phyloP scores from a whole-genome alignment of 37 sponge, comb jelly and placozoan genomes.

The Beroe forskalii region DNA sequence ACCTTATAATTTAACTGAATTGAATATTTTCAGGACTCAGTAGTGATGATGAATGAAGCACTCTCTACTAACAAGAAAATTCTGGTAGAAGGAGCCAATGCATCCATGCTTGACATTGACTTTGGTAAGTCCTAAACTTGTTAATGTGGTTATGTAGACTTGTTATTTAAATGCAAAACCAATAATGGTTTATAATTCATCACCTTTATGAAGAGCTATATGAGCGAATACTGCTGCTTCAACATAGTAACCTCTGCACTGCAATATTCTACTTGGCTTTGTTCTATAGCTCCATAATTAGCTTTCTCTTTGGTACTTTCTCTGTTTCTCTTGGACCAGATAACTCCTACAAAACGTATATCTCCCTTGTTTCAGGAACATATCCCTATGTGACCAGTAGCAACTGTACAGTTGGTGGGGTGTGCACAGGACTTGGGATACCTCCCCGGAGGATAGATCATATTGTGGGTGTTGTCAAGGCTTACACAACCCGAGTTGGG shows the following conservation, averaged over 20 bases:
- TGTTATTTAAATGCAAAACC: background rate
- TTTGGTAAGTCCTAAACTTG: constrained; percentile 80
- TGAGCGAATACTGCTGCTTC: no score
- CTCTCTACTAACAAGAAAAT: constrained; percentile 74
- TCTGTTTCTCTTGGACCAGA: no score
- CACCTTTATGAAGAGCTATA: no score
- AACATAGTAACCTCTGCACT: no score
- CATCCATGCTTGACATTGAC: constrained; percentile 98
- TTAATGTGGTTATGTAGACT: background rate
- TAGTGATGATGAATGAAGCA: constrained; percentile 72
- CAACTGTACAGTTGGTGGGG: constrained; percentile 90
- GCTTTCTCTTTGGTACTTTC: no score
- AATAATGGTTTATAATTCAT: background rate
- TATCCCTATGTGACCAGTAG: constrained; percentile 97
- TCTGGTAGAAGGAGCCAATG: constrained; percentile 97
- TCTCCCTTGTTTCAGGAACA: constrained; percentile 86
- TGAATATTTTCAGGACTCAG: constrained; percentile 72
- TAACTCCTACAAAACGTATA: no score
- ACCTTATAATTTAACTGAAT: background rate
- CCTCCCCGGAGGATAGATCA: constrained; percentile 74
- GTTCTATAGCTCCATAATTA: no score
- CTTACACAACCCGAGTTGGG: constrained; percentile 97
- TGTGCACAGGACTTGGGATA: constrained; percentile 92
- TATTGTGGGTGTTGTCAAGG: constrained; percentile 90
- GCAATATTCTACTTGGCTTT: no score